Evolutionary conservation across 1,140 invertebrate genomes (phyloP), one percentile per base, ranked within the genome.

Genomic region (Saxidomus purpurata): DNA sequence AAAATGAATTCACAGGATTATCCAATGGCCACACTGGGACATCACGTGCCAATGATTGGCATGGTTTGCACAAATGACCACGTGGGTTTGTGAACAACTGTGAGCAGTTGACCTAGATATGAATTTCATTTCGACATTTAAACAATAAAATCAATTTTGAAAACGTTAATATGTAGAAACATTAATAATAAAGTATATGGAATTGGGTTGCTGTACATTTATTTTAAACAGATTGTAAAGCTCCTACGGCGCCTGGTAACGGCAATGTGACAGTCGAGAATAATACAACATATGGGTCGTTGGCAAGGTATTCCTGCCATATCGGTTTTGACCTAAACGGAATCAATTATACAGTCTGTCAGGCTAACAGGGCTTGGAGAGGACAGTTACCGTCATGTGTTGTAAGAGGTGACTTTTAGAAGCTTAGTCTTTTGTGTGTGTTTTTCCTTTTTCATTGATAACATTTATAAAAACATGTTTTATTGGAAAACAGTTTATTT

Each of bases 241-340:
- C 59, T 1, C 38, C 43, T 28, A 69, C 81, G 17, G 59, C 34
- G 6, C 81, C 81, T 17, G 34, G 6, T 17, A 84, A 84, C 36
- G 81, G 81, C 15, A 31, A 31, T 19, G 55, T 84, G 3, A 59
- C 36, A 13, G 8, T 69, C 1, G 40, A 22, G 15, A 43, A 36
- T n/a, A 61, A 61, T 43, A 84, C 81, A 92, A 96, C 96, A 40
- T 84, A 84, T 28, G 17, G 3, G 36, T 36, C 25, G 25, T 28
- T 43, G 19, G 61, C 61, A 0, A 25, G n/a, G 9, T 84, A 67
- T 59, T 9, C 11, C 36, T 84, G 81, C 36, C 22, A 84, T 40
- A 67, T 61, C 6, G 81, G 81, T 19, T 84, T 43, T 40, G 40
- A 34, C n/a, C 61, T 67, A 1, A 43, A 38, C 25, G 81, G 81